Evolutionary conservation across 1,140 invertebrate species (phyloP), one percentile per base, ranked within the genome.

Genomic region (Goniozus legneri): DNA sequence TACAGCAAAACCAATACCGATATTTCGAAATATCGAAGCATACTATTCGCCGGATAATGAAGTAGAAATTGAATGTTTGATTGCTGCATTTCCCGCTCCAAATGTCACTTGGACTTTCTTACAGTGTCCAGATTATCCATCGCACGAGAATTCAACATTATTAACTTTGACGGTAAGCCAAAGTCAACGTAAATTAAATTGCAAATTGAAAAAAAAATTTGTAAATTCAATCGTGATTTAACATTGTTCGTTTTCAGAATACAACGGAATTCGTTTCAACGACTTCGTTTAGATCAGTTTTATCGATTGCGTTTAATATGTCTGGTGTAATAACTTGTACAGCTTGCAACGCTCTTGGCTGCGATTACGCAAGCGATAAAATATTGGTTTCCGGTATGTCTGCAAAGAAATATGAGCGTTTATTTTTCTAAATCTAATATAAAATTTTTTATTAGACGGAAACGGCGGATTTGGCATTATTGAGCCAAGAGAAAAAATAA

Each of bases 61-160:
- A 7, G 69, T 67, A 0, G 53, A 63, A 15, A 55, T 82, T 6
- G 48, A 56, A 18, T 83, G 81, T 48, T 50, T 49, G 12, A 69
- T 77, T 2, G 53, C 57, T 1, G 71, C 74, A 0, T 77, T 70
- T 69, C 81, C 81, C 2, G 16, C 47, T 4, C 70, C 81, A 0
- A 50, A 67, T 2, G 70, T 84, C 10, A 69, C 62, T 3, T 83
- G 80, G 76, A 60, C 36, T 3, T 81, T 74, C 47, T 50, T 64
- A 10, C 62, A 65, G 4, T 79, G 77, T 39, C 58, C 62, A 12
- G 33, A 62, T 39, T 63, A 62, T 51, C 56, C 58, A 0, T 49
- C 56, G 1, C 56, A 45, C 22, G 21, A 62, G 4, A 24, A 42
- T 32, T 44, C 46, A 8, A 32, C 24, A 6, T 30, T 0, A 2